A percentile compares a stretch with the other conserved stretches of the same genome.
These are phyloP conservation scores for Rynchops niger DNA, from an alignment of 2,113 vertebrate genomes.

Conservation along the genomic window DNA sequence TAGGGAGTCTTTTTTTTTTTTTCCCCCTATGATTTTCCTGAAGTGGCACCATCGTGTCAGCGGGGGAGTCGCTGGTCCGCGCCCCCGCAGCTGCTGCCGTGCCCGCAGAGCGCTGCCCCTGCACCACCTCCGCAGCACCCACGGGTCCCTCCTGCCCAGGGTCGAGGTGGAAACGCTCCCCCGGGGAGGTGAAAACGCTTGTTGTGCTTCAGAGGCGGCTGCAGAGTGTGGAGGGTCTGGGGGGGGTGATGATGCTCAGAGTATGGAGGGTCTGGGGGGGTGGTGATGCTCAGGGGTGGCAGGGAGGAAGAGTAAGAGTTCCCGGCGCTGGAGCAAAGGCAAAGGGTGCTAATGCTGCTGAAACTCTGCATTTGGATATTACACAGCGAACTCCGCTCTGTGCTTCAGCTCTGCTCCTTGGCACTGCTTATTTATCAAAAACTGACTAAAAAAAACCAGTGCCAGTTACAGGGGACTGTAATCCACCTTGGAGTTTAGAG, in stretches of 20 bases:
- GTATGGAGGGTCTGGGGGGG: no score
- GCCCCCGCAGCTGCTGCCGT: fast-evolving
- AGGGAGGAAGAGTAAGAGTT: background rate
- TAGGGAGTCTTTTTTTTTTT: background rate
- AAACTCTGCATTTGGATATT: fast-evolving
- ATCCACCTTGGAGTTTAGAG: background rate
- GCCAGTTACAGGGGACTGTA: background rate
- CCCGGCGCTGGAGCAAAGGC: fast-evolving
- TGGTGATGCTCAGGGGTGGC: background rate
- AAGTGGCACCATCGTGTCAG: background rate
- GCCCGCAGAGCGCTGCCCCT: background rate
- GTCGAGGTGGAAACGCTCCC: background rate
- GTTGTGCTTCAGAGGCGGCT: background rate
- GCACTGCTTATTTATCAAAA: background rate
- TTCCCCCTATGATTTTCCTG: background rate
- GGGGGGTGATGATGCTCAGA: background rate
- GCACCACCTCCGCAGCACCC: background rate
- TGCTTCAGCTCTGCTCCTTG: background rate
- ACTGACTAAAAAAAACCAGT: background rate
- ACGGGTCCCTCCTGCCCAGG: background rate
- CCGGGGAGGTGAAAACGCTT: fast-evolving
- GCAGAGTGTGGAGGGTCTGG: background rate
- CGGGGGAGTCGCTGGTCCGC: background rate
- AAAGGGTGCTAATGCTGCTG: background rate
- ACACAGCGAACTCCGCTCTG: fast-evolving